Evolutionary conservation across 2,113 vertebrate genomes (phyloP), one percentile per base, ranked within the genome.

Genomic region (Microcebus lehilahytsara): DNA sequence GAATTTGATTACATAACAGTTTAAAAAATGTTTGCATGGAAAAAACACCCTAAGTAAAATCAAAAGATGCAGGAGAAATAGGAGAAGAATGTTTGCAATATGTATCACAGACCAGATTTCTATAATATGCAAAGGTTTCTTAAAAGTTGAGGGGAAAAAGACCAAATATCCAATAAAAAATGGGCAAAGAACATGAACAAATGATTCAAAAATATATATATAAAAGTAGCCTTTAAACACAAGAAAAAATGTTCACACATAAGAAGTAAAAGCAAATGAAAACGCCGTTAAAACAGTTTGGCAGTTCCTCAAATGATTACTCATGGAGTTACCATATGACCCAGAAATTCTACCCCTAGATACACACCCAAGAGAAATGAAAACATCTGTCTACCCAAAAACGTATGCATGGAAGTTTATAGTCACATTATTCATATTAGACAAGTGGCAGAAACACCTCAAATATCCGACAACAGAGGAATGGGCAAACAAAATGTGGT

Each of bases 231-330:
- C 20, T 91, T 78, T 71, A 88, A 51, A 72, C 23, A 46, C n/a
- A 58, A 77, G 75, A 53, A 94, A 89, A 89, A 93, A 72, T 37
- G 30, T 62, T 95, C 14, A 81, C 40, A 60, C 6, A 53, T 12
- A 71, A 60, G 87, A 81, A 85, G 74, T 56, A n/a, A 97, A 93
- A 93, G 9, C 34, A 95, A 89, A 69, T 79, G 34, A 64, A 96
- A 95, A 64, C 34, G 53, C 62, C 14, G 32, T 9, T 83, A n/a
- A 78, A 96, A 71, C 66, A 72, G 20, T 32, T 22, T 92, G 30
- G 34, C 10, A 60, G 51, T 58, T 87, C 51, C 81, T 97, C 37
- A 67, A 88, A 87, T 16, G 42, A 77, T 51, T 49, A 92, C 32
- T 40, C 9, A 22, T 8, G 75, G 51, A 46, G 14, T 58, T 20